Evolutionary conservation across 2,113 vertebrate species (phyloP).

Genomic region (Pollimyrus isidori): DNA sequence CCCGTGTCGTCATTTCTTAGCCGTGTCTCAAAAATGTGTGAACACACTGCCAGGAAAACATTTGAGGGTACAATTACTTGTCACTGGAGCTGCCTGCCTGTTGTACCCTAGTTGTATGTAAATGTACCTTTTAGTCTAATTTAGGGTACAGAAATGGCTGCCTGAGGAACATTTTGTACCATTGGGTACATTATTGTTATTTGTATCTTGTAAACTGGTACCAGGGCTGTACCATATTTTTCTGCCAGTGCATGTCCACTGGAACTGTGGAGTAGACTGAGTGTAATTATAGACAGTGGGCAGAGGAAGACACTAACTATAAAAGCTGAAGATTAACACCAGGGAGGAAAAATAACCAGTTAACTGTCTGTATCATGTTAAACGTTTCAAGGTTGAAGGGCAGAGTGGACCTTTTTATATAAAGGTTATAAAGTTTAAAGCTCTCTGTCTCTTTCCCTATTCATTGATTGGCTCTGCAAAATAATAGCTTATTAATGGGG

Average conservation of each 20-base stretch:
- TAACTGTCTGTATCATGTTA: slow-evolving; percentile 32
- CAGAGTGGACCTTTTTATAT: slow-evolving; percentile 37
- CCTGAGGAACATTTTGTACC: no score
- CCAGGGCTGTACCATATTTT: neutral
- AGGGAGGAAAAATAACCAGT: slow-evolving; percentile 24
- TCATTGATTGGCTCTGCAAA: slow-evolving; percentile 40
- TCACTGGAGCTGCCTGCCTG: neutral
- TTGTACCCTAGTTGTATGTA: neutral
- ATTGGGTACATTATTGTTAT: no score
- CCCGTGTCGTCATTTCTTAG: neutral
- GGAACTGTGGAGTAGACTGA: neutral
- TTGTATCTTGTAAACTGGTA: neutral
- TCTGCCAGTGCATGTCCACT: neutral
- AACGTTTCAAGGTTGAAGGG: slow-evolving; percentile 22
- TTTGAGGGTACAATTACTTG: neutral
- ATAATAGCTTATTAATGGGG: slow-evolving; percentile 24
- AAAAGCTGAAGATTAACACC: slow-evolving; percentile 25
- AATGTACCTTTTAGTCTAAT: neutral
- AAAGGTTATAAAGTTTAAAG: slow-evolving; percentile 48
- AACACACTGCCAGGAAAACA: neutral
- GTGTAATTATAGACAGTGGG: neutral
- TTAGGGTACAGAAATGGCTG: no score
- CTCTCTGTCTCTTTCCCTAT: slow-evolving; percentile 39
- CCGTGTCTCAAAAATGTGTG: neutral
- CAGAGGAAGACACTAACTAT: neutral